Evolutionary conservation across 2,113 vertebrate genomes (phyloP), one percentile per base, ranked within the genome.

Genomic region (Gobius niger): DNA sequence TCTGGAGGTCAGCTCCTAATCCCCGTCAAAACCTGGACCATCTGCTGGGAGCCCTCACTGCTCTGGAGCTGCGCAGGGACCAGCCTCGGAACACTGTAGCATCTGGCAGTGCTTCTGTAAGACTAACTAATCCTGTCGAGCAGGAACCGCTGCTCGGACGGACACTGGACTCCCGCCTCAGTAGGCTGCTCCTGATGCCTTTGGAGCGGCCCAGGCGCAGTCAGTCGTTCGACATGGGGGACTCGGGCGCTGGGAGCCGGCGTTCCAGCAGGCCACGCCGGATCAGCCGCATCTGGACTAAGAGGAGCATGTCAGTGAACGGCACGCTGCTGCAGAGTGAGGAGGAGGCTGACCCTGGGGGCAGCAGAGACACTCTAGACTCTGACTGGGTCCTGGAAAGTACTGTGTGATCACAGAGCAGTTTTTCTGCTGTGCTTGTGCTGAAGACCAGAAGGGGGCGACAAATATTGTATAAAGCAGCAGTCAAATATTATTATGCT

Each of bases 331-430:
- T 96, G 82, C 95, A 95, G 80, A 95, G 94, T 3, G 93, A 96
- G 65, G 95, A 95, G 75, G 89, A 91, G 66, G 94, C 87, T 53
- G 94, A 95, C 74, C 77, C 92, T 12, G 88, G 89, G 63, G 93
- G 93, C 61, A 93, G 93, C 9, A 94, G 94, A 80, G 94, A 91
- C n/a, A 93, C 93, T 12, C 91, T 92, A 0, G 95, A 95, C 76
- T 94, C 95, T 0, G 96, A 98, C 76, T 98, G 96, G 96, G 96
- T 97, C 16, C 95, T 98, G 93, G 96, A 98, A 90, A 98, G 96
- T 85, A 98, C 96, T 1, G 96, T 98, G 81, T 98, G 92, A 86
- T 40, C 8, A 53, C 15, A 53, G 53, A 63, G 12, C 44, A 76
- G 40, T 19, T 52, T 52, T 16, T 52, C n/a, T 9, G 51, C 18